These are phyloP conservation scores for Lagocephalus sceleratus DNA, from an alignment of 2,797 vertebrate genomes.

Conservation along the genomic window DNA sequence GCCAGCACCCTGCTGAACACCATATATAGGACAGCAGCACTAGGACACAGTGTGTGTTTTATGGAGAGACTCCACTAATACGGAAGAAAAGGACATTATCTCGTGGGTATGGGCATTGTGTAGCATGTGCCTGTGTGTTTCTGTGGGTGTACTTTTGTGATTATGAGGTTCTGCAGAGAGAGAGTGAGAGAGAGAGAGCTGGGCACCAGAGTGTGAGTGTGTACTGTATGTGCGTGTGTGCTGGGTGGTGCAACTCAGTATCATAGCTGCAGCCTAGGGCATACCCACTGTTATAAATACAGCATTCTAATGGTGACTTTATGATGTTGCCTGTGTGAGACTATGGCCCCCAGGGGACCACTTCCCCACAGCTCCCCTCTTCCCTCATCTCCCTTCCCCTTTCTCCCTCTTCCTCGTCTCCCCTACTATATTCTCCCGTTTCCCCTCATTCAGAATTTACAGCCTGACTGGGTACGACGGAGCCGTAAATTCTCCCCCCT, in stretches of 20 bases:
- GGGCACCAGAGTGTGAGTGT: slow-evolving; percentile 7
- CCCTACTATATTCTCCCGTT: slow-evolving; percentile 61
- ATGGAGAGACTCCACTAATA: slow-evolving; percentile 60
- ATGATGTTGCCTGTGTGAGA: slow-evolving; percentile 92
- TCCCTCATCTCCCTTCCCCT: slow-evolving; percentile 54
- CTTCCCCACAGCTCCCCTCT: slow-evolving; percentile 74
- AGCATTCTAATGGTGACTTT: slow-evolving; percentile 92
- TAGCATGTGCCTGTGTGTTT: slow-evolving; percentile 22
- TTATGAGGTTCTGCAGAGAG: slow-evolving; percentile 40
- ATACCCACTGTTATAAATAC: slow-evolving; percentile 86
- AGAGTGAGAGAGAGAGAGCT: slow-evolving; percentile 14
- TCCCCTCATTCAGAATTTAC: slow-evolving; percentile 90
- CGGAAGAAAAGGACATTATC: slow-evolving; percentile 55
- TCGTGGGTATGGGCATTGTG: slow-evolving; percentile 47
- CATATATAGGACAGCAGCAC: slow-evolving; percentile 63
- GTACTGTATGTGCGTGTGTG: slow-evolving; percentile 14
- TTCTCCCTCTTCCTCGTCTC: slow-evolving; percentile 49
- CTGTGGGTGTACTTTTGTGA: slow-evolving; percentile 29
- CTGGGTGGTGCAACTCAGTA: slow-evolving; percentile 31
- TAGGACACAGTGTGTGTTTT: slow-evolving; percentile 71
- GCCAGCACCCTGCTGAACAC: slow-evolving; percentile 68
- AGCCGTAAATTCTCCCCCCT: slow-evolving; percentile 81
- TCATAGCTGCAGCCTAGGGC: slow-evolving; percentile 70
- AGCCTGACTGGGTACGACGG: slow-evolving; percentile 79
- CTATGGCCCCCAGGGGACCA: slow-evolving; percentile 86